Evolutionary conservation across 2,888 invertebrate genomes (phyloP), one percentile per base, ranked within the genome.

Genomic region (Drosophila atroscutellata): DNA sequence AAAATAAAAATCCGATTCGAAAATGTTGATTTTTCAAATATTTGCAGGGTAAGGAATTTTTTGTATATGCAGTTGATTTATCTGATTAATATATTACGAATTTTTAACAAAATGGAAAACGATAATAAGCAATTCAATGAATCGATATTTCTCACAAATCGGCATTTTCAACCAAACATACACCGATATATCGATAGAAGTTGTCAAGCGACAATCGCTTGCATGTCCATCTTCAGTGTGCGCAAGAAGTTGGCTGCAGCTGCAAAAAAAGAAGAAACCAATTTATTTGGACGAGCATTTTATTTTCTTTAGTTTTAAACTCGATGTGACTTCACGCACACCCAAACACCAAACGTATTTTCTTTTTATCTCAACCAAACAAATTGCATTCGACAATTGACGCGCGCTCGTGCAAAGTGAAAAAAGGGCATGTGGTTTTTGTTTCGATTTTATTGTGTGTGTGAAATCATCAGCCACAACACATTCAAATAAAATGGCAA

Each of bases 401-500:
- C 77, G 74, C 77, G 71, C 72, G 74, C 52, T 71, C 56, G 67
- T 64, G 68, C 39, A 59, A 20, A 39, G 39, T 50, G 15, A 24
- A 61, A 30, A 61, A 75, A 57, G 63, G 72, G 75, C 81, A 81
- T 90, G 91, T 86, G 89, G 77, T 66, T 72, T 61, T 61, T 74
- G 56, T 73, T 76, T 58, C 54, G 75, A 81, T 72, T 75, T 80
- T 77, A 69, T 67, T 75, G 65, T 75, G 71, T 75, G 71, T 75
- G 89, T 72, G 87, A 89, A 89, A 89, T 70, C 86, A 89, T 70
- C 86, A 76, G 75, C 60, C 75, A 72, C 68, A 83, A 74, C 81
- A 86, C 86, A 65, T 71, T 60, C 69, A 68, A 89, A 80, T 24
- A 90, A 80, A 90, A 88, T 86, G 91, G 84, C 91, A 86, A 90